Evolutionary conservation across 2,888 invertebrate species (phyloP).

Genomic region (Brachylomia viminalis): DNA sequence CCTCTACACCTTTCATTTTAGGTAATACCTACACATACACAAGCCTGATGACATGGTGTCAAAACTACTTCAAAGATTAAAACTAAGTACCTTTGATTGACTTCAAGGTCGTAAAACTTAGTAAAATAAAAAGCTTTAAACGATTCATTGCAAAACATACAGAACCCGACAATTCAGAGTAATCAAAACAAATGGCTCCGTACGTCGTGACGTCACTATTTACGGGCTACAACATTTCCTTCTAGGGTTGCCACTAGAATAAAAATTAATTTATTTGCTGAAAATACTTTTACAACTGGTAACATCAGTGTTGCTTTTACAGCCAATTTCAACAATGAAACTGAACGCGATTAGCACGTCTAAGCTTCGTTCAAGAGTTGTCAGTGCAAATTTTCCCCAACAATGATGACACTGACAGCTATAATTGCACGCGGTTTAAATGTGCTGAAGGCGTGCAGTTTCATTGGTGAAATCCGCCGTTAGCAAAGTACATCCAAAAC

Average conservation of each 20-base stretch:
- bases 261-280: neutral
- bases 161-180: constrained; percentile 59
- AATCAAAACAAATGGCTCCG: constrained; percentile 67
- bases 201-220: constrained; percentile 70
- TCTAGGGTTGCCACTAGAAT: constrained; percentile 37
- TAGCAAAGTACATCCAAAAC: neutral
- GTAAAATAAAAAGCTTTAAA: constrained; percentile 9
- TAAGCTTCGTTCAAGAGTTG: neutral
- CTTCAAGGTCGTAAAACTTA: constrained; percentile 21
- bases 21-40: no score
- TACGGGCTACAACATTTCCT: constrained; percentile 43
- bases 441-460: neutral
- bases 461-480: neutral
- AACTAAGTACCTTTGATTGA: neutral
- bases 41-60: neutral
- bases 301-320: no score
- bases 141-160: constrained; percentile 43
- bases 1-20: neutral
- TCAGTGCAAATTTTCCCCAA: neutral
- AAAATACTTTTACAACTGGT: neutral
- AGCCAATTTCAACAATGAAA: no score
- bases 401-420: neutral
- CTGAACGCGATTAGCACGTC: no score
- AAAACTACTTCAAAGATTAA: neutral
- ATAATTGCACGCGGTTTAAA: neutral